phyloP scores from a whole-genome alignment of 35 echinoderm and acorn worm species.

The Holothuria glaberrima region DNA sequence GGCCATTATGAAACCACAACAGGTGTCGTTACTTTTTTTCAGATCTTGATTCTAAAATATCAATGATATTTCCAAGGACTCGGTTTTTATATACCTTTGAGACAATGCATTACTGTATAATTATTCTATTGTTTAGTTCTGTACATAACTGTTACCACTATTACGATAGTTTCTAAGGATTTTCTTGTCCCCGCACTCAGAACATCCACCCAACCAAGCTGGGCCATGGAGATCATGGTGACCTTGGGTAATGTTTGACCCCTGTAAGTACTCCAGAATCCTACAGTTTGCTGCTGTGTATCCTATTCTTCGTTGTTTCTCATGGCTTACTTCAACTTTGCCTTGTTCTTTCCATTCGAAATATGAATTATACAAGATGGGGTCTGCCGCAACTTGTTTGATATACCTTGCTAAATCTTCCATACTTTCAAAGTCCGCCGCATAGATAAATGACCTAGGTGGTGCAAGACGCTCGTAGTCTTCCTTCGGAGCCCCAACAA shows the following conservation, averaged over 20 bases:
- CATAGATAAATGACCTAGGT: constrained; percentile 57
- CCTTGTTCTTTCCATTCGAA: constrained; percentile 46
- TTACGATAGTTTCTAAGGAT: constrained; percentile 21
- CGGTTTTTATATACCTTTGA: too few relatives aligned
- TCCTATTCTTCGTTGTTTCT: constrained; percentile 31
- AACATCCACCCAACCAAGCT: constrained; percentile 23
- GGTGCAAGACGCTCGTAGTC: constrained; percentile 48
- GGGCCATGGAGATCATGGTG: constrained; percentile 27
- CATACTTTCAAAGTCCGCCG: constrained; percentile 32
- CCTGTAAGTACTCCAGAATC: constrained; percentile 28
- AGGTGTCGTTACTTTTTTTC: too few relatives aligned
- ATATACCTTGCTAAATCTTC: constrained; percentile 27
- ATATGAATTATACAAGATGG: constrained; percentile 31
- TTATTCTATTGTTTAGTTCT: neutral
- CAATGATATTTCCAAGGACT: neutral
- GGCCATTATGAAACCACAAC: too few relatives aligned
- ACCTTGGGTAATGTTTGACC: neutral
- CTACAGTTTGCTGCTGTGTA: constrained; percentile 33
- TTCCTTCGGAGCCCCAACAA: constrained; percentile 32
- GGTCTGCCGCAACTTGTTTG: constrained; percentile 25
- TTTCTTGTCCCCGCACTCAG: constrained; percentile 7
- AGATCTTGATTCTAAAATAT: too few relatives aligned
- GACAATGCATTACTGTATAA: neutral
- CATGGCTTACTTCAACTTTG: neutral
- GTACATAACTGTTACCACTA: constrained; percentile 27